phyloP scores from a whole-genome alignment of 2,797 vertebrate genomes.

The Chaetophractus vellerosus region DNA sequence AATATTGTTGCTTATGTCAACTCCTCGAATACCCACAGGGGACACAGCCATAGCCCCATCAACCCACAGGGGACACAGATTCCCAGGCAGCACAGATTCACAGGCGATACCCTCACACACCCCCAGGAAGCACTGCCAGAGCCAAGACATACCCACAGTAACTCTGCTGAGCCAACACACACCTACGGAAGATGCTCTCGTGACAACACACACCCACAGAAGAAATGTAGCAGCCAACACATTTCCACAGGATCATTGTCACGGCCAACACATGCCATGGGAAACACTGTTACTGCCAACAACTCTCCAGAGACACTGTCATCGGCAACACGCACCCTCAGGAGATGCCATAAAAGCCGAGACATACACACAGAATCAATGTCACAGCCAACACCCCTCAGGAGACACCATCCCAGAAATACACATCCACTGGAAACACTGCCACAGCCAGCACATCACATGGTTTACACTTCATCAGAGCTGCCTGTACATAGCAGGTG shows the following conservation, averaged over 20 bases:
- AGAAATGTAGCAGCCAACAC: conserved; percentile 19
- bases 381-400: conserved; percentile 15
- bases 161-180: conserved; percentile 12
- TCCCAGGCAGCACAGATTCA: conserved; percentile 51
- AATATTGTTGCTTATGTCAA: conserved; percentile 86
- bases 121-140: conserved; percentile 6
- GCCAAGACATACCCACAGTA: background rate
- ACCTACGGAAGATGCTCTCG: conserved; percentile 54
- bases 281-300: background rate
- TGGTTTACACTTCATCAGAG: background rate
- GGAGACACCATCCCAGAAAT: background rate
- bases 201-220: background rate
- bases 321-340: background rate
- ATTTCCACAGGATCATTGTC: conserved; percentile 4
- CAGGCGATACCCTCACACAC: conserved; percentile 9
- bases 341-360: background rate
- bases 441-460: background rate
- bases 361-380: background rate
- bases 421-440: background rate
- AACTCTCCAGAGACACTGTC: background rate
- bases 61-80: conserved; percentile 65
- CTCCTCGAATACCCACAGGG: conserved; percentile 79
- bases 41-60: conserved; percentile 75
- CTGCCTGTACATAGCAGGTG: conserved; percentile 11
- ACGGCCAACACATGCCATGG: background rate